Base-by-base conservation (phyloP, 2,797 vertebrate species). In the Chelon auratus region DNA sequence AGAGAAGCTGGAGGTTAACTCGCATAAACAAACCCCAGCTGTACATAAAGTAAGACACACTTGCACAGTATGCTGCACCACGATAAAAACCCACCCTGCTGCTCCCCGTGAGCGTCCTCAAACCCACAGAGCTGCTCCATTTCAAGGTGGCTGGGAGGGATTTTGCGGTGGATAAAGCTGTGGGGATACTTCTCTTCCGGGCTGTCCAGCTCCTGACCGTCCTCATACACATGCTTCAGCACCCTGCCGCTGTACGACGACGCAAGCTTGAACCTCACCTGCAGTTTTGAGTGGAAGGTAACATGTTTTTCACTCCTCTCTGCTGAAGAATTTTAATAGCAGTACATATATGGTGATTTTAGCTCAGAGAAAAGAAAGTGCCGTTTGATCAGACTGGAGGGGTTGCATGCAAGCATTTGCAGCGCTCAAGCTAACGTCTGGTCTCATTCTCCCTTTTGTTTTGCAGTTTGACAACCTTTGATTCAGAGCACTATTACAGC, bases 141-240 rank as follows among this genome's bases (percentile, higher is more conserved):
- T 0, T 96, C 95, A 77, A 95, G 83, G 81, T 94, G 93, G 51
- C 87, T 89, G 14, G 96, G 95, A 0, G 96, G 95, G 68, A 89
- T 90, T 88, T 95, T 90, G 62, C 94, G 93, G 71, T 96, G 94
- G 37, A 96, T 89, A 54, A 96, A 96, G 33, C 95, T 95, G 84
- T 96, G 95, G 2, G 97, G 95, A 70, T 94, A 97, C 80, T 97
- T 96, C 53, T 96, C 96, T 73, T 96, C 96, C 0, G 97, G 97
- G 13, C 94, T 96, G 64, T 98, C 96, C 60, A 98, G 92, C 80
- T 97, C 97, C 91, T 98, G 97, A 22, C 98, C 97, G 0, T 99
- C 98, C 78, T 99, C 97, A 0, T 94, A 99, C 45, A 99, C 97
- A 4, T 99, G 97, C 80, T 98, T 99, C 51, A 99, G 68, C 62